Evolutionary conservation across 2,888 invertebrate genomes (phyloP).

Genomic region (Allygus modestus): DNA sequence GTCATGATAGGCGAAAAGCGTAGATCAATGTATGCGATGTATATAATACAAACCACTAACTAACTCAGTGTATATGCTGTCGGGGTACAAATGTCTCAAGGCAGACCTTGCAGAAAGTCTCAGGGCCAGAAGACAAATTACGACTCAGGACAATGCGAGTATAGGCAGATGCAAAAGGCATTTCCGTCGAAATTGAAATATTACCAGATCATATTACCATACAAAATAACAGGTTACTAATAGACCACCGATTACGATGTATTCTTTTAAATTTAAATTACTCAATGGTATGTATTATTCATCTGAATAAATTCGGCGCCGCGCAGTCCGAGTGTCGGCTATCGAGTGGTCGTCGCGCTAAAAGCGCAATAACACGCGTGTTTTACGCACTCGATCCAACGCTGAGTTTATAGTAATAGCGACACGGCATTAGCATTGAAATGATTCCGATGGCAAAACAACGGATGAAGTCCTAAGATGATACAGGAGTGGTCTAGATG

Average conservation of each 20-base stretch:
- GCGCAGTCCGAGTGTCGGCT: not conserved
- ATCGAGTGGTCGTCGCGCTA: conserved; percentile 26
- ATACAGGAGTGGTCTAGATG: not conserved
- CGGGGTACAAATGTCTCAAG: not conserved
- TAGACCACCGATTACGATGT: conserved; percentile 41
- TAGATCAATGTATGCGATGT: too few relatives aligned
- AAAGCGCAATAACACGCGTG: conserved; percentile 29
- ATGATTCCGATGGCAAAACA: not conserved
- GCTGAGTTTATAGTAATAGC: conserved; percentile 32
- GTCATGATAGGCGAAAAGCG: too few relatives aligned
- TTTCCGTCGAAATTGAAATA: conserved; percentile 47
- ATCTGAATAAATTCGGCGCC: conserved; percentile 1
- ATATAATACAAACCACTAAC: too few relatives aligned
- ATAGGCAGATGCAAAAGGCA: not conserved
- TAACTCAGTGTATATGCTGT: too few relatives aligned
- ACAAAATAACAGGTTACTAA: conserved; percentile 50
- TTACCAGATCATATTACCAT: conserved; percentile 9
- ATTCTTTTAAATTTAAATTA: conserved; percentile 29
- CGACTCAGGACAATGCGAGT: not conserved
- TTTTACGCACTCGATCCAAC: conserved; percentile 1
- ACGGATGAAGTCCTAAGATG: not conserved
- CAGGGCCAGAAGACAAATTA: not conserved
- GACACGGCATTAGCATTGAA: conserved; percentile 22
- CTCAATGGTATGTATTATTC: conserved; percentile 9
- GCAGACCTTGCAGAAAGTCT: not conserved